Evolutionary conservation across 2,113 vertebrate species (phyloP).

Genomic region (Scytalopus superciliaris): DNA sequence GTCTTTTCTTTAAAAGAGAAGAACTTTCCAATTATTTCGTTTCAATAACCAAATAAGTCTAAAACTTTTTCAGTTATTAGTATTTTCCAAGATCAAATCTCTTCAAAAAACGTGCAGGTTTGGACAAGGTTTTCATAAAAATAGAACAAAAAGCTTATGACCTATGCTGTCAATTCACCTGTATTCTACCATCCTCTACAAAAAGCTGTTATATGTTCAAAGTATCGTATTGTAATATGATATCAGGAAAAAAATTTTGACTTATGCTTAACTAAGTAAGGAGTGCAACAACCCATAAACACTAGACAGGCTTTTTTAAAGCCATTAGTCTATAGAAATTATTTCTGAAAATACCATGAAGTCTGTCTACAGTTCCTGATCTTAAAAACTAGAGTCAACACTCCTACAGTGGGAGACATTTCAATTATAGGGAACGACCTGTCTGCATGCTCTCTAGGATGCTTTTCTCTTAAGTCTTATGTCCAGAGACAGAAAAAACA

Average conservation of each 20-base stretch:
- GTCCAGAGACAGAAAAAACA: background rate
- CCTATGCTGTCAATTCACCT: background rate
- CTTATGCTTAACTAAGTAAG: background rate
- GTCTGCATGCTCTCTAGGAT: background rate
- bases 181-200: background rate
- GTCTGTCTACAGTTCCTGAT: background rate
- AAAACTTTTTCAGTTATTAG: background rate
- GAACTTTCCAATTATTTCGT: background rate
- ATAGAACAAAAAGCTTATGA: background rate
- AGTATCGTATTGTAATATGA: background rate
- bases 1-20: background rate
- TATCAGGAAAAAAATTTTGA: background rate
- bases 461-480: background rate
- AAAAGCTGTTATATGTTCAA: background rate
- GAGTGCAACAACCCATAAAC: background rate
- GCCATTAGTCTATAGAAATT: background rate
- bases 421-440: background rate
- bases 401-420: background rate
- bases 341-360: background rate
- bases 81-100: background rate
- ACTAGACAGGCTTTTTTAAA: background rate
- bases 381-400: background rate
- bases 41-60: background rate
- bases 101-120: background rate
- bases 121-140: background rate